These are phyloP conservation scores for Mus spretus DNA, from an alignment of 2,797 vertebrate genomes.

Conservation along the genomic window DNA sequence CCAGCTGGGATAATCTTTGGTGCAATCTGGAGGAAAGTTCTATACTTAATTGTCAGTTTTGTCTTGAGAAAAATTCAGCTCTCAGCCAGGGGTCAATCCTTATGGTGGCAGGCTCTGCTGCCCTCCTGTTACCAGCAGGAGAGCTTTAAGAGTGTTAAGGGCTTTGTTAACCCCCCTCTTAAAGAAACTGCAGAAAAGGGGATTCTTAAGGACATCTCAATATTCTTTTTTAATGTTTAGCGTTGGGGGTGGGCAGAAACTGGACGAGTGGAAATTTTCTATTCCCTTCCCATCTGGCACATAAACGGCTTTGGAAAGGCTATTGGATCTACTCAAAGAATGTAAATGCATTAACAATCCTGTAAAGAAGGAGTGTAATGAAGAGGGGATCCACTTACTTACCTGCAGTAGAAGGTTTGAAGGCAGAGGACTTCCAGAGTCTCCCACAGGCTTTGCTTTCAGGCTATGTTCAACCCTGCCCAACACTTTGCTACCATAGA, in stretches of 20 bases:
- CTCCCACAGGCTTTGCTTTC: constrained; percentile 45
- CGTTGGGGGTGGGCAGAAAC: constrained; percentile 1
- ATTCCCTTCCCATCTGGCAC: constrained; percentile 76
- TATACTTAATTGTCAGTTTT: constrained; percentile 76
- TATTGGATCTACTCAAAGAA: constrained; percentile 45
- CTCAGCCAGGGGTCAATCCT: constrained; percentile 70
- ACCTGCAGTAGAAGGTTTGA: constrained; percentile 47
- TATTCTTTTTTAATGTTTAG: constrained; percentile 67
- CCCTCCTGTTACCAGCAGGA: constrained; percentile 71
- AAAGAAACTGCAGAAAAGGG: constrained; percentile 68
- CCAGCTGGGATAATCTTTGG: constrained; percentile 81
- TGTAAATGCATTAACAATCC: constrained; percentile 61
- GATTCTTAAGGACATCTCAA: constrained; percentile 73
- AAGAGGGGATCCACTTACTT: constrained; percentile 48
- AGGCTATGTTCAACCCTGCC: constrained; percentile 40
- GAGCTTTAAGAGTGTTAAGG: constrained; percentile 71
- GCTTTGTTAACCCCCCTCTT: constrained; percentile 79
- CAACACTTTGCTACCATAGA: constrained; percentile 18
- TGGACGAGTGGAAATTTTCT: constrained; percentile 68
- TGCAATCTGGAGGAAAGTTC: constrained; percentile 69
- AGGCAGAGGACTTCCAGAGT: constrained; percentile 25
- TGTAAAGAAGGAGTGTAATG: constrained; percentile 65
- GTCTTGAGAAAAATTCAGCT: constrained; percentile 78
- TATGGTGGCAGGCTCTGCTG: constrained; percentile 58
- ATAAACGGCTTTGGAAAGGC: constrained; percentile 67